Evolutionary conservation across 2,888 invertebrate species (phyloP).

Genomic region (Cheilosia urbana): DNA sequence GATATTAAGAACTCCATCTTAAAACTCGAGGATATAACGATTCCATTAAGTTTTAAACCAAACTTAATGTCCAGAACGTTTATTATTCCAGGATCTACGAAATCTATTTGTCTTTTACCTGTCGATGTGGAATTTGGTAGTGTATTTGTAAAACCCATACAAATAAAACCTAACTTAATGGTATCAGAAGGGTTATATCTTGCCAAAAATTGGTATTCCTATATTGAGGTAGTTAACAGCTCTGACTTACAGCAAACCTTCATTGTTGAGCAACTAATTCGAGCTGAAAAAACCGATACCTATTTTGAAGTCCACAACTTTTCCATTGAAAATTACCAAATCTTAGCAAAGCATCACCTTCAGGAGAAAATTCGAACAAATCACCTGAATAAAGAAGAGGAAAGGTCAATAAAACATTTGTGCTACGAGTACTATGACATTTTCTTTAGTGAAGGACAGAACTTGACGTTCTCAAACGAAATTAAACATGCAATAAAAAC

Average conservation of each 20-base stretch:
- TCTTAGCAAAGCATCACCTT: neutral
- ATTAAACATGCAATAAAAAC: constrained; percentile 12
- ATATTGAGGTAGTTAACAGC: constrained; percentile 42
- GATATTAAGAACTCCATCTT: neutral
- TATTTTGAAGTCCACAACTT: constrained; percentile 12
- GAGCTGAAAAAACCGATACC: neutral
- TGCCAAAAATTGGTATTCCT: constrained; percentile 44
- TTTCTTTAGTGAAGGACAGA: neutral
- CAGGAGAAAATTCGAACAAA: neutral
- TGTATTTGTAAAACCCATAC: constrained; percentile 15
- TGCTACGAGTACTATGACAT: no score
- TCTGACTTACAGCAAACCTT: neutral
- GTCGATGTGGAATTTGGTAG: constrained; percentile 49
- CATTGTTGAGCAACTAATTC: no score
- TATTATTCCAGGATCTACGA: constrained; percentile 20
- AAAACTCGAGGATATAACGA: no score
- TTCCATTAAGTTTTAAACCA: no score
- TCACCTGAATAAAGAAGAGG: constrained; percentile 14
- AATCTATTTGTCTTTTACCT: constrained; percentile 45
- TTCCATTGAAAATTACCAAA: constrained; percentile 10
- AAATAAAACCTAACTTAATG: constrained; percentile 25
- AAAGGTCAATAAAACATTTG: neutral
- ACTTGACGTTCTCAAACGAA: constrained; percentile 54
- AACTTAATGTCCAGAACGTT: constrained; percentile 26
- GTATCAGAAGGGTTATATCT: constrained; percentile 53